Base-by-base conservation (phyloP, 2,113 vertebrate genomes). In the Orientallactaga bullata region DNA sequence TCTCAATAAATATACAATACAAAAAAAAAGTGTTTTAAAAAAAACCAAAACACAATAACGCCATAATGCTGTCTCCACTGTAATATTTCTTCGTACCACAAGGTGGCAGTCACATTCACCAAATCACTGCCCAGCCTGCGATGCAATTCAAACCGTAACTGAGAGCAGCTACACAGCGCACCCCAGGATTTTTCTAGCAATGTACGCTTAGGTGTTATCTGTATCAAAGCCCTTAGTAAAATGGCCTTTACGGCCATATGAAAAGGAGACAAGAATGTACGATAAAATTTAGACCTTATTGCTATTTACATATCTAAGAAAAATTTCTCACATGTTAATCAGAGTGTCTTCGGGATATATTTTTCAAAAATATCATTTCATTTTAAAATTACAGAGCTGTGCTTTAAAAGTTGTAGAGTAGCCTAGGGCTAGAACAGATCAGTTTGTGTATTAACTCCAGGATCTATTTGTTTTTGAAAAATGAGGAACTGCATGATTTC, bases 51-150 rank as follows among this genome's bases (percentile, higher is more conserved):
- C 23, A 2, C 13, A 83, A 39, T 39, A 73, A 84, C 80, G 26
- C 32, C 32, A 79, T 21, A 37, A 6, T 9, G 5, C 17, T 8
- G 23, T 66, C 73, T 94, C 89, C 89, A 35, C 61, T 97, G 95
- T 86, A 95, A 76, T 97, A 94, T 90, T 97, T 30, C 5, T 61
- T 17, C 12, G 0, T 58, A 78, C 97, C 98, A 98, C 98, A 95
- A 97, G 98, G 96, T 98, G 98, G 97, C 98, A 97, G 87, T 94
- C 85, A 32, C 30, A 88, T 18, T 77, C 30, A 88, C 2, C 60
- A 68, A 95, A 97, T 98, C 66, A 51, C 9, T 20, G 20, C 0
- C 12, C 0, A 24, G 11, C 0, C 0, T 12, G 2, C 23, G 39
- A 30, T 6, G 32, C 21, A 47, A 12, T 9, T 51, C 2, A 76